Evolutionary conservation across 2,797 vertebrate genomes (phyloP), one percentile per base, ranked within the genome.

Genomic region (Girardinus metallicus): DNA sequence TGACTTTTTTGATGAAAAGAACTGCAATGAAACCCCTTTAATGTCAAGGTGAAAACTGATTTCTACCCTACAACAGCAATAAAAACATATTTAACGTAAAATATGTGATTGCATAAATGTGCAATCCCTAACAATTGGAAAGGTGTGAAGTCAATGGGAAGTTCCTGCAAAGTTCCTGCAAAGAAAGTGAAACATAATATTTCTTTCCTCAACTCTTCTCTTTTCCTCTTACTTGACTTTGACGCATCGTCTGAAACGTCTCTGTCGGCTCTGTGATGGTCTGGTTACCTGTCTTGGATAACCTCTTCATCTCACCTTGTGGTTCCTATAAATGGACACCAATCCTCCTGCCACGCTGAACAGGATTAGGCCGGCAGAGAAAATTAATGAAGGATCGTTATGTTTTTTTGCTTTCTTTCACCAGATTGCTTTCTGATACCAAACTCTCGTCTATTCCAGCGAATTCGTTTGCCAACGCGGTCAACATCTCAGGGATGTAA

Each of bases 401-500:
- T 82, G 9, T n/a, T 29, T 82, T 7, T 71, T 39, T 72, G 10
- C 73, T 46, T 76, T 75, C 91, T 83, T 83, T 87, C 85, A 85
- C 23, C 91, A 99, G 98, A 92, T 97, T 96, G 85, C 95, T 99
- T 87, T 94, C 96, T 88, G 98, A 99, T 92, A 99, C 98, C 39
- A 95, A 94, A 46, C 94, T 99, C 82, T 93, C 91, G 70, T 96
- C 95, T 21, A 92, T 99, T 83, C 97, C 96, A 64, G 88, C 94
- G 68, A 95, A 91, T 0, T 96, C 96, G 29, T 99, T 99, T 83
- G 94, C 96, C 89, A 95, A 94, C 92, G 93, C 98, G 88, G 95
- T 96, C 89, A 99, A 99, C 95, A 97, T 99, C 90, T 98, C 98
- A 79, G 96, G 95, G 79, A 98, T 99, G 98, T 99, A 95, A 98